Evolutionary conservation across 2,888 invertebrate genomes (phyloP), one percentile per base, ranked within the genome.

Genomic region (Electrophaes corylata): DNA sequence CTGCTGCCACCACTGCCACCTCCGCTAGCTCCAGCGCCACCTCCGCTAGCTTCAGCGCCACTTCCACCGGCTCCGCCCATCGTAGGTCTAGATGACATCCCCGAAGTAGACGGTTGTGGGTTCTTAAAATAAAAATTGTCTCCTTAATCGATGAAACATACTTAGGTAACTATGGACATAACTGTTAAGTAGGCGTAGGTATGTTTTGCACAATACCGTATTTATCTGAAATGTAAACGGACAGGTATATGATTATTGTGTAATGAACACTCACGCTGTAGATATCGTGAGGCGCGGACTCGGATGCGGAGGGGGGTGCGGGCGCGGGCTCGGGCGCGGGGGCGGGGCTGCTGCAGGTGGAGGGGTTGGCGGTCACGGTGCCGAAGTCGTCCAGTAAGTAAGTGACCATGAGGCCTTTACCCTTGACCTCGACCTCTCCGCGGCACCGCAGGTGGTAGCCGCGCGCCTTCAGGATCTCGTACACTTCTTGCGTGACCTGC

Each of bases 391-490:
- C 93, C 49, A 97, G 91, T 83, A 97, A 97, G 87, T 95, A 98
- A 0, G 98, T 98, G 64, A 97, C 94, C 98, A 98, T 98, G 67
- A 96, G 95, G 16, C 98, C 98, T 84, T 98, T 98, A 54, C 98
- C 98, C 86, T 98, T 98, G 11, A 98, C 98, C 75, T 96, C 95
- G 50, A 98, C 95, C 61, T 94, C 94, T 14, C 98, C 98, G 3
- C 98, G 94, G 83, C 97, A 97, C 23, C 94, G 94, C 39, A 98
- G 91, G 35, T 94, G 94, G 87, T 96, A 98, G 37, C 97, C 97
- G 57, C 95, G 95, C 12, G 92, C 84, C 66, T 93, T 87, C 43
- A 98, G 91, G 70, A 98, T 96, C 73, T 96, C 95, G 79, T 95
- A 95, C 61, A 97, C 95, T 86, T 98, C 98, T 78, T 97, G 95